Percentiles rank a stretch among this genome's conserved stretches.
Conservation (phyloP, 2,113 vertebrate genomes). For the Eonycteris spelaea region DNA sequence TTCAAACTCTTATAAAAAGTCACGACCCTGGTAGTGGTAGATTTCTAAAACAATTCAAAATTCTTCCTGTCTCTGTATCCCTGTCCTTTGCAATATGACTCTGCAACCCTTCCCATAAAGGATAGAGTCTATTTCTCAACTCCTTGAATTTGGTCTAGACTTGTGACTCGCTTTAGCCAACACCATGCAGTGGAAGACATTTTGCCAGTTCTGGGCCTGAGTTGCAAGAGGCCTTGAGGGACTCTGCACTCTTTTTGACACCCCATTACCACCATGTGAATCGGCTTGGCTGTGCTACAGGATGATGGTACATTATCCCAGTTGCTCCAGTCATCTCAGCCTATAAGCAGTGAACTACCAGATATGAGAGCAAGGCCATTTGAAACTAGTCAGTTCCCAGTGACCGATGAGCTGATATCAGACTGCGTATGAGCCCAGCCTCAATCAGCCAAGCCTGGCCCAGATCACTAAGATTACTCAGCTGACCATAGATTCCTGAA, state of each 20-base stretch:
- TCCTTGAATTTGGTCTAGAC: background rate
- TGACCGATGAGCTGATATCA: background rate
- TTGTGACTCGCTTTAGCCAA: background rate
- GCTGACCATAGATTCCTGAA: background rate
- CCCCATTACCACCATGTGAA: background rate
- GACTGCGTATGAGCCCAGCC: background rate
- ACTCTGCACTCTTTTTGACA: background rate
- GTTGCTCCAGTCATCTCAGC: background rate
- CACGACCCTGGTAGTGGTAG: background rate
- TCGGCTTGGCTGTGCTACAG: background rate
- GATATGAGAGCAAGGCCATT: background rate
- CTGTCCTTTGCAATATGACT: background rate
- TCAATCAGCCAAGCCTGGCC: background rate
- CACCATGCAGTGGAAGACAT: background rate
- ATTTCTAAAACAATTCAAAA: background rate
- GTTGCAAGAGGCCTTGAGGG: background rate
- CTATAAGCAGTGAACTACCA: background rate
- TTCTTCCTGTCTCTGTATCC: background rate
- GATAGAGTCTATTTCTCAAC: background rate
- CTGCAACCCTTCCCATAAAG: background rate
- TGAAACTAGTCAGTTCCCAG: background rate
- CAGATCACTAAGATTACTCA: background rate
- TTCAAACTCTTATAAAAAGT: background rate
- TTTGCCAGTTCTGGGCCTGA: background rate
- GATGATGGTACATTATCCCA: too few relatives aligned